Evolutionary conservation across 35 echinoderm and acorn worm species (phyloP).

Genomic region (Acanthaster planci): DNA sequence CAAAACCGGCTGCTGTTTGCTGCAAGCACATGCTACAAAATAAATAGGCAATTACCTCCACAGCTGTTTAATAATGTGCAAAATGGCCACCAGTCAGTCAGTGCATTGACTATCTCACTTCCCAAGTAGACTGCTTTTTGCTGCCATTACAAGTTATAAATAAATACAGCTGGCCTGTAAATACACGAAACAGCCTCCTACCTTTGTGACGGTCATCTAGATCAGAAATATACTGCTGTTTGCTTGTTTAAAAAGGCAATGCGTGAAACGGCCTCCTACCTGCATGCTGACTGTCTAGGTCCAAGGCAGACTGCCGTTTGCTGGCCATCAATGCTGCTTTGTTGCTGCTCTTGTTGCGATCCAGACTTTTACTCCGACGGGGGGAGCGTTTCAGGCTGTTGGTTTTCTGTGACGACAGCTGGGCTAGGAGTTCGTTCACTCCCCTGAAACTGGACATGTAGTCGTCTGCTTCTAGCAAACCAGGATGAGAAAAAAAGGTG

Average conservation of each 20-base stretch:
- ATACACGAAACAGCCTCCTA: not conserved
- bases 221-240: not conserved
- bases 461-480: constrained; percentile 69
- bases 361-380: constrained; percentile 81
- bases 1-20: too few species aligned
- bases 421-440: constrained; percentile 50
- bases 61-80: too few species aligned
- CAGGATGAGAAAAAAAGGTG: too few species aligned
- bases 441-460: constrained; percentile 93
- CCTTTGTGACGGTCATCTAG: not conserved
- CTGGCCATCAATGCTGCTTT: constrained; percentile 70
- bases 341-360: constrained; percentile 85
- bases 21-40: too few species aligned
- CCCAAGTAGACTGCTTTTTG: too few species aligned
- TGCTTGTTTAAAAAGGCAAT: not conserved
- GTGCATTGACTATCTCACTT: not conserved
- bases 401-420: constrained; percentile 34
- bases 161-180: too few species aligned
- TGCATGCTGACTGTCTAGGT: constrained; percentile 54
- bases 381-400: constrained; percentile 44
- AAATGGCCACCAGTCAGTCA: too few species aligned
- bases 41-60: too few species aligned
- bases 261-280: not conserved
- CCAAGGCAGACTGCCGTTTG: constrained; percentile 76
- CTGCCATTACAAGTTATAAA: too few species aligned